Percentiles rank a stretch among this genome's conserved stretches.
Evolutionary conservation across 1,140 invertebrate genomes (phyloP).

Genomic region (Drosophila rufa): DNA sequence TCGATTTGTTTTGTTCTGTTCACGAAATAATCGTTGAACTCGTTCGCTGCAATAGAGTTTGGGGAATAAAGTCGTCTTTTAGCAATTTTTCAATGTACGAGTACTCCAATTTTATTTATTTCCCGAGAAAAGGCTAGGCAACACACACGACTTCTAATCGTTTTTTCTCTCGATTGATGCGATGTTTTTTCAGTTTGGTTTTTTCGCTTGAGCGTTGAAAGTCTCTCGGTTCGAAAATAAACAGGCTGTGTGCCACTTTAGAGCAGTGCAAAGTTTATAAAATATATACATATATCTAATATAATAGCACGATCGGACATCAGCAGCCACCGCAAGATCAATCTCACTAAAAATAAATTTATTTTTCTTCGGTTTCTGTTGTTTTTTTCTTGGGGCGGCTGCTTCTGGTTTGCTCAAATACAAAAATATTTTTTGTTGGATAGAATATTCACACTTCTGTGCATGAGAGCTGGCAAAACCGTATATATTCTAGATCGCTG

Average conservation of each 20-base stretch:
- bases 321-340: slow-evolving; percentile 66
- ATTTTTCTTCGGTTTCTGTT: slow-evolving; percentile 18
- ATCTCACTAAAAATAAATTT: slow-evolving; percentile 82
- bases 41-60: slow-evolving; percentile 88
- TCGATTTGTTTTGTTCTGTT: slow-evolving; percentile 86
- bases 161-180: slow-evolving; percentile 29
- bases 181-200: slow-evolving; percentile 51
- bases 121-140: slow-evolving; percentile 26
- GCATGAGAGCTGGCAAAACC: slow-evolving; percentile 54
- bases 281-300: slow-evolving; percentile 59
- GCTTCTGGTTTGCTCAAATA: slow-evolving; percentile 37
- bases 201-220: slow-evolving; percentile 57
- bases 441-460: slow-evolving; percentile 50
- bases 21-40: slow-evolving; percentile 85
- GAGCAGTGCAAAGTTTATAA: slow-evolving; percentile 72
- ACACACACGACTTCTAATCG: slow-evolving; percentile 34
- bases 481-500: slow-evolving; percentile 39
- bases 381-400: slow-evolving; percentile 14
- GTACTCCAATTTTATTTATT: slow-evolving; percentile 32
- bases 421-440: slow-evolving; percentile 57
- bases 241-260: slow-evolving; percentile 80
- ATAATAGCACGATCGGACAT: slow-evolving; percentile 37
- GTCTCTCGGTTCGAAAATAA: slow-evolving; percentile 81
- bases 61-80: slow-evolving; percentile 28
- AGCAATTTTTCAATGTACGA: slow-evolving; percentile 30